Base-by-base conservation (phyloP, 2,113 vertebrate genomes). In the Penelope pileata region DNA sequence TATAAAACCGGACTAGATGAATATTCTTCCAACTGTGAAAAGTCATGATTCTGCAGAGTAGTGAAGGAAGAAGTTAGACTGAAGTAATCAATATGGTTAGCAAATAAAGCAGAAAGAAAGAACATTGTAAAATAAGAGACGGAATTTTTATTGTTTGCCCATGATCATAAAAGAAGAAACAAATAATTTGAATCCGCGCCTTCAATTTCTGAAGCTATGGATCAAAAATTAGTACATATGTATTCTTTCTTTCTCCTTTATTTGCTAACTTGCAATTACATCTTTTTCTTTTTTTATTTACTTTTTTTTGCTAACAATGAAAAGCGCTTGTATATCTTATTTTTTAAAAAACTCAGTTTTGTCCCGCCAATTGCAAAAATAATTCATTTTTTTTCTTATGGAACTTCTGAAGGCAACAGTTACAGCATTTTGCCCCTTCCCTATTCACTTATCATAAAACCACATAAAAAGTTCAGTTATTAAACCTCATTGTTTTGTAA, bases 71-170 rank as follows among this genome's bases (percentile, higher is more conserved):
- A 87, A 81, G 4, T 94, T 91, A 97, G 78, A 77, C 26, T 68
- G 67, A 93, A 92, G 83, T 75, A 92, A 90, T 72, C 77, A 92
- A 78, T 27, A 24, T 38, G 22, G 32, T 82, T 69, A 90, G 63
- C 78, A 95, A 87, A 95, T 91, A 59, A 63, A 13, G 12, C 26
- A 73, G 18, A 83, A 81, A 26, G 3, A 66, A 93, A 58, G 16
- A 73, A 63, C 38, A 21, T 5, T 10, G 2, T 34, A 73, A 42
- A 68, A 23, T 63, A 51, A 73, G 16, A 81, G 12, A 47, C 6
- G 0, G 8, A 13, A 38, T 63, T 48, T 53, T 43, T 45, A 38
- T 69, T 78, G 7, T 73, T 77, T 91, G 51, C 10, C 16, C 48
- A 59, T 26, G 34, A 74, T 54, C 13, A 54, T 34, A 60, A 82